Evolutionary conservation across 1,140 invertebrate species (phyloP), one percentile per base, ranked within the genome.

Genomic region (Drosophila lini): DNA sequence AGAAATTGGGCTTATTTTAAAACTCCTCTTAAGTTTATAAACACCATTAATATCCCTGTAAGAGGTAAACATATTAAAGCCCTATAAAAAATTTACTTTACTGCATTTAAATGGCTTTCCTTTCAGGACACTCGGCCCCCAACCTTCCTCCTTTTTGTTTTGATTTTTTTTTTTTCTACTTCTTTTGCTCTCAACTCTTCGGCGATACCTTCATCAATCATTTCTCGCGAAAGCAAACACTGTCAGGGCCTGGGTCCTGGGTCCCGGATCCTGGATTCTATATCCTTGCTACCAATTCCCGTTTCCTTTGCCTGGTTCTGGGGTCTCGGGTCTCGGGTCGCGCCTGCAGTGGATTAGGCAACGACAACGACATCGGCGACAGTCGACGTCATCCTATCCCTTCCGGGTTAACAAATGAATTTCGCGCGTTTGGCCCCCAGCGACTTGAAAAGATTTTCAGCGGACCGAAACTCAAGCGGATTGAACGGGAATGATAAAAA

Each of bases 331-430:
- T 56, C 56, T 52, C 60, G 77, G 77, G 67, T 77, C 73, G 71
- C 81, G 81, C 79, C 67, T 84, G 82, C 81, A 86, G 64, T 86
- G 82, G 83, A 86, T 88, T 88, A 86, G 83, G 85, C 76, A 81
- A 58, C 70, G 63, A 48, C 42, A 69, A 69, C 50, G 63, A 69
- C 63, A 57, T 69, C 68, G 64, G 41, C 68, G 68, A 69, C 68
- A 65, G 68, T 69, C 68, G 64, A 58, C 68, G 68, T 71, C 68
- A 71, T 85, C 80, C 79, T 73, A 71, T 85, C 80, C 79, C 70
- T 88, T 86, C 80, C 83, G 82, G 79, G 80, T 88, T 86, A 86
- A 86, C 83, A 86, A 86, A 86, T 88, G 82, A 86, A 86, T 86
- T 86, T 82, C 82, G 82, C 82, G 82, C 69, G 81, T 74, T 74